Conservation (phyloP, 2,888 invertebrate species). For the Theodoxus fluviatilis region DNA sequence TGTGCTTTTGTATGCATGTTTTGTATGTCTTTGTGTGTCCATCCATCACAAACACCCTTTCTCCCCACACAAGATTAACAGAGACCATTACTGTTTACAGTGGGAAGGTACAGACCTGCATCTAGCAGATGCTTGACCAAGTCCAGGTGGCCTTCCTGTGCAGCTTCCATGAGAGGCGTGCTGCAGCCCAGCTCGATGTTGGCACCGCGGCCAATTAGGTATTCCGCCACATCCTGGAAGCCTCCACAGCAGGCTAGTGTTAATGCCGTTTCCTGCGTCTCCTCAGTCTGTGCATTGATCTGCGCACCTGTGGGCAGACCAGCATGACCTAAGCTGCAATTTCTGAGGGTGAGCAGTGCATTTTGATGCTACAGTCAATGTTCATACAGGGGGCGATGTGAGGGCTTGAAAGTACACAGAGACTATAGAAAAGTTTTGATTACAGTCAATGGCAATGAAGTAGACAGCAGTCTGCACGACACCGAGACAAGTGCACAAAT, state of each 20-base stretch:
- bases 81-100: too few relatives aligned
- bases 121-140: constrained; percentile 73
- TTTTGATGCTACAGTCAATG: too few relatives aligned
- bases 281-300: constrained; percentile 98
- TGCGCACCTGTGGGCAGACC: constrained; percentile 74
- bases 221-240: constrained; percentile 93
- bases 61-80: neutral
- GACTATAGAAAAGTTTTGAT: too few relatives aligned
- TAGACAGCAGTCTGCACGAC: too few relatives aligned
- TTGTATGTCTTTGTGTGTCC: too few relatives aligned
- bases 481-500: too few relatives aligned
- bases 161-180: constrained; percentile 97
- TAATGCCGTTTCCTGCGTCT: constrained; percentile 95
- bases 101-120: too few relatives aligned
- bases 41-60: neutral
- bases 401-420: too few relatives aligned
- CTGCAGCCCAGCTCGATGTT: constrained; percentile 89
- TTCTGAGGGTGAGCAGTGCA: too few relatives aligned
- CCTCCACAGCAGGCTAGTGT: constrained; percentile 94
- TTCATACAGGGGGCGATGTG: too few relatives aligned
- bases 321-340: neutral
- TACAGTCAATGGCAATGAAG: too few relatives aligned
- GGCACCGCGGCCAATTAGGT: constrained; percentile 92
- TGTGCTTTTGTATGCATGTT: too few relatives aligned
- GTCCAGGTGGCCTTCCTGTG: constrained; percentile 96